Evolutionary conservation across 2,797 vertebrate species (phyloP), one percentile per base, ranked within the genome.

Genomic region (Lutjanus argentimaculatus): DNA sequence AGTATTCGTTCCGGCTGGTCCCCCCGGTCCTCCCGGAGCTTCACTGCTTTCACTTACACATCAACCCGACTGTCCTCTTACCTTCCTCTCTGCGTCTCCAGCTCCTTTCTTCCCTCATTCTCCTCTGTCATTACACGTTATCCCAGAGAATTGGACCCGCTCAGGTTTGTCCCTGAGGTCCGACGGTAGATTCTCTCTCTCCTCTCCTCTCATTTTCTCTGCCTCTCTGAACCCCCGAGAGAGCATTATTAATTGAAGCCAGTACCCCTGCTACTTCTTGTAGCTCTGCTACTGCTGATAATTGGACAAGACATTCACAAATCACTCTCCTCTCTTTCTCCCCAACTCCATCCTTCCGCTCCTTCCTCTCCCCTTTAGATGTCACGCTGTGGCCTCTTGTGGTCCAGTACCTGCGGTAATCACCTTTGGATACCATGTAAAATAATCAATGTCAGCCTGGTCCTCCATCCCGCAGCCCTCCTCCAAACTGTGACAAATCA

Each of bases 221-320:
- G 67, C 62, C 53, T 83, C 69, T 67, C 76, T 68, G 42, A 83
- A 78, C 53, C 67, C 83, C 72, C 0, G 1, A 48, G 84, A 85
- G 86, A 83, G 59, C 58, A 8, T 78, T 85, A 80, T 86, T 90
- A 89, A 91, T 90, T 89, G 84, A 81, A 83, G 78, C 74, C 63
- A 21, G 73, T 82, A 10, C 45, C 77, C 72, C 59, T 69, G 80
- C 65, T 72, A 53, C 67, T 67, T 75, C 86, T 77, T 57, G 69
- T 72, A 57, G 70, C 72, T 69, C 75, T 72, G 85, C 83, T 79
- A 4, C 75, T 53, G 2, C 86, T 69, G 82, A 88, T 93, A 93
- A 92, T 92, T 90, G 83, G 89, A 89, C 72, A 67, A 82, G 90
- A 85, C 74, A 62, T 78, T 89, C 82, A 91, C 84, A 89, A 86